phyloP scores from a whole-genome alignment of 2,888 invertebrate species.

The Lobophora halterata region DNA sequence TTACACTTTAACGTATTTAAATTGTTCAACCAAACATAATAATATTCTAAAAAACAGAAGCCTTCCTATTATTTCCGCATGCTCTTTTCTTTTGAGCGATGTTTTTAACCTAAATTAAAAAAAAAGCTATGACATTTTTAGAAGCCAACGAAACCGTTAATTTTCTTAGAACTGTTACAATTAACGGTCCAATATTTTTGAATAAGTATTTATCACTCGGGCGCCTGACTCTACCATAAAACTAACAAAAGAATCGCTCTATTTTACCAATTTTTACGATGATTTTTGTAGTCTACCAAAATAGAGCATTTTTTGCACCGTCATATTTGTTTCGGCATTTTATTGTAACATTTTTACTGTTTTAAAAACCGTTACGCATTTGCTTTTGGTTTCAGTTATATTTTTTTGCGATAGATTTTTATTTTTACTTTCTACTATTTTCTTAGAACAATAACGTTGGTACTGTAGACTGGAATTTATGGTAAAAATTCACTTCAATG shows the following conservation, averaged over 20 bases:
- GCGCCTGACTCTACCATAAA: conserved; percentile 33
- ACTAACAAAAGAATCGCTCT: conserved; percentile 55
- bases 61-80: neutral
- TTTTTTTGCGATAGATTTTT: conserved; percentile 18
- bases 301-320: conserved; percentile 46
- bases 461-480: neutral
- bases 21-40: too few species aligned
- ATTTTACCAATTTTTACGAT: conserved; percentile 60
- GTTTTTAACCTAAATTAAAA: conserved; percentile 1
- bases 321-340: conserved; percentile 29
- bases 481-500: too few species aligned
- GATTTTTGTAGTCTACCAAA: conserved; percentile 37
- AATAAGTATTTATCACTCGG: conserved; percentile 33
- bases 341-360: conserved; percentile 32
- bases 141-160: conserved; percentile 13
- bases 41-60: too few species aligned
- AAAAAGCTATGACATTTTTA: conserved; percentile 14
- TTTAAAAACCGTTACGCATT: conserved; percentile 24
- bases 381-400: conserved; percentile 30
- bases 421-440: conserved; percentile 19
- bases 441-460: conserved; percentile 8
- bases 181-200: conserved; percentile 55
- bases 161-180: conserved; percentile 53
- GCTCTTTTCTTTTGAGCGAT: neutral
- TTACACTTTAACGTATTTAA: too few species aligned